Conservation (phyloP, 1,140 invertebrate species). For the Globodera ellingtonae region DNA sequence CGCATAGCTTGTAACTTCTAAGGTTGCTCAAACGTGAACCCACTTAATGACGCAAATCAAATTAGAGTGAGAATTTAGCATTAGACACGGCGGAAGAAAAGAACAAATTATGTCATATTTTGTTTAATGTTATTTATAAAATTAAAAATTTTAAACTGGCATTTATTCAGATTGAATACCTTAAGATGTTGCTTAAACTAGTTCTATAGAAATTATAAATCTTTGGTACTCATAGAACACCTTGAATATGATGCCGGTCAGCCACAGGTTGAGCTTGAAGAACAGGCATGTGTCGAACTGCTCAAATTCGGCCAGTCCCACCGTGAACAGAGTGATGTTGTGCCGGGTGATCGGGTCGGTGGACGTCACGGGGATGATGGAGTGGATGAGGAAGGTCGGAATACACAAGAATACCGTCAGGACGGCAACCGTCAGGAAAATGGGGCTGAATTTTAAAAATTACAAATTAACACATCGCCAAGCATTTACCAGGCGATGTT, state of each 20-base stretch:
- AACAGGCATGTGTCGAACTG: conserved; percentile 52
- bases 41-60: not conserved
- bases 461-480: conserved; percentile 6
- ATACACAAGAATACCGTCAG: conserved; percentile 48
- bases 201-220: too few relatives aligned
- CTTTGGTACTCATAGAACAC: conserved; percentile 14
- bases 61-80: not conserved
- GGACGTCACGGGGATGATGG: conserved; percentile 43
- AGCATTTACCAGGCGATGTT: conserved; percentile 46
- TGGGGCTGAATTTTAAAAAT: conserved; percentile 49
- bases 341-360: conserved; percentile 23
- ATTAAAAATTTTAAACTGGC: too few relatives aligned
- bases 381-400: conserved; percentile 56
- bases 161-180: too few relatives aligned
- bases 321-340: conserved; percentile 48
- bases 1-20: not conserved
- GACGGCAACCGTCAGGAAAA: conserved; percentile 47
- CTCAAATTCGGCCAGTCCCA: conserved; percentile 55
- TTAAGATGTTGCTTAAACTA: too few relatives aligned
- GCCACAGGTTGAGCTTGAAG: conserved; percentile 56
- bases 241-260: conserved; percentile 54
- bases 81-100: too few relatives aligned
- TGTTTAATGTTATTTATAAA: too few relatives aligned
- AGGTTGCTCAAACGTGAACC: not conserved
- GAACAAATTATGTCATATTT: too few relatives aligned